Conservation (phyloP, 1,140 invertebrate genomes). For the Drosophila orosa region DNA sequence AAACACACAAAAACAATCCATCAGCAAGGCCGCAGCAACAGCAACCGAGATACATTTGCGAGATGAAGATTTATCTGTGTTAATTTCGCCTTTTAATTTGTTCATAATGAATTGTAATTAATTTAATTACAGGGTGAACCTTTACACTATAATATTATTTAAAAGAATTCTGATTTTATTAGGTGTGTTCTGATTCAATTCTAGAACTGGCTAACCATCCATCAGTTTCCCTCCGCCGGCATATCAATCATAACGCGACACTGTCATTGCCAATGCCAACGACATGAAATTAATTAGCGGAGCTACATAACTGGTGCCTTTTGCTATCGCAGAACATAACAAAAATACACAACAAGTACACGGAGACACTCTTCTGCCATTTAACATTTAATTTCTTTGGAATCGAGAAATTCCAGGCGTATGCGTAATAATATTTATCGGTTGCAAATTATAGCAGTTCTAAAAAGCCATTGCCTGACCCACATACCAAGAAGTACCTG, state of each 20-base stretch:
- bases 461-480: slow-evolving; percentile 36
- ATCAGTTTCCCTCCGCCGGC: slow-evolving; percentile 8
- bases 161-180: slow-evolving; percentile 16
- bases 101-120: slow-evolving; percentile 38
- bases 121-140: slow-evolving; percentile 23
- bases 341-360: slow-evolving; percentile 6
- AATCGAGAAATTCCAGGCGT: slow-evolving; percentile 36
- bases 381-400: slow-evolving; percentile 35
- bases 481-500: slow-evolving; percentile 35
- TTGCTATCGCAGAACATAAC: slow-evolving; percentile 25
- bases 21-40: slow-evolving; percentile 30
- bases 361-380: slow-evolving; percentile 15
- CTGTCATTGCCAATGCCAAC: slow-evolving; percentile 39
- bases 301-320: slow-evolving; percentile 27
- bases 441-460: slow-evolving; percentile 13
- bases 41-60: slow-evolving; percentile 39
- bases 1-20: slow-evolving; percentile 35
- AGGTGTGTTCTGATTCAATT: slow-evolving; percentile 20
- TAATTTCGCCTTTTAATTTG: slow-evolving; percentile 52
- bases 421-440: slow-evolving; percentile 38
- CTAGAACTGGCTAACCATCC: not conserved
- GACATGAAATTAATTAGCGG: slow-evolving; percentile 68
- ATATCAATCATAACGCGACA: slow-evolving; percentile 39
- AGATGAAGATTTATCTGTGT: slow-evolving; percentile 45
- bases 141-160: not conserved